A percentile compares a stretch with the other conserved stretches of the same genome.
These are phyloP conservation scores for Andrena dorsata DNA, from an alignment of 2,888 invertebrate genomes.

Conservation along the genomic window DNA sequence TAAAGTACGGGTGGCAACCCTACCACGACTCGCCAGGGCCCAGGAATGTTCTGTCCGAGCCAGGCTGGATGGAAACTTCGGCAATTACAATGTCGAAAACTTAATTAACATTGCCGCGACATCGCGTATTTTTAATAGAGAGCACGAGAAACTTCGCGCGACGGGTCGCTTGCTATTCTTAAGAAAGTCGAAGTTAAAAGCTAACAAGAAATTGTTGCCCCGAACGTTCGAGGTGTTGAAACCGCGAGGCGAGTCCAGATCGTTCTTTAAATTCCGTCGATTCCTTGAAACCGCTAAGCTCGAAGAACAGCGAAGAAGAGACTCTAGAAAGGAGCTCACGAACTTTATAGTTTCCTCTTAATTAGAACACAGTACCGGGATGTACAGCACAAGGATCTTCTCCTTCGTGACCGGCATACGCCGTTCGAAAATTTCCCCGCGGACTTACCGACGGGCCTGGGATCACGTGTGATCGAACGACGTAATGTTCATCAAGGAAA, in stretches of 20 bases:
- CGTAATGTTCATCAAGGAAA: conserved; percentile 24
- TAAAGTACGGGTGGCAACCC: too few relatives aligned
- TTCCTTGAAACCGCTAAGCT: background rate
- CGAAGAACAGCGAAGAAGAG: background rate
- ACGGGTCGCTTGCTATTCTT: conserved; percentile 4
- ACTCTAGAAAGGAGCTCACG: conserved; percentile 1
- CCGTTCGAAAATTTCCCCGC: conserved; percentile 57
- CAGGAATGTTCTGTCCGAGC: conserved; percentile 35
- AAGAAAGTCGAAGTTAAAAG: conserved; percentile 4
- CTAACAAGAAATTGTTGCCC: background rate
- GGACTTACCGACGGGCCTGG: conserved; percentile 39
- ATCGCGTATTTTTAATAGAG: conserved; percentile 33
- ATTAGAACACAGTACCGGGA: conserved; percentile 62
- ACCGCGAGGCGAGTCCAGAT: background rate
- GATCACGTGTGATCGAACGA: conserved; percentile 40
- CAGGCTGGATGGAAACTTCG: conserved; percentile 50
- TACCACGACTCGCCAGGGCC: conserved; percentile 51
- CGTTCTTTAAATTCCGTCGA: conserved; percentile 10
- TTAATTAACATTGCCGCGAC: conserved; percentile 44
- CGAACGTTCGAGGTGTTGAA: background rate
- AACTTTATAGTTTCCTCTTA: conserved; percentile 70
- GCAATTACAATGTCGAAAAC: conserved; percentile 57
- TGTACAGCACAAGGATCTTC: conserved; percentile 51
- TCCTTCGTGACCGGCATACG: conserved; percentile 68
- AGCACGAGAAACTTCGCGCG: conserved; percentile 14